Evolutionary conservation across 2,888 invertebrate genomes (phyloP), one percentile per base, ranked within the genome.

Genomic region (Ormyrus thymus): DNA sequence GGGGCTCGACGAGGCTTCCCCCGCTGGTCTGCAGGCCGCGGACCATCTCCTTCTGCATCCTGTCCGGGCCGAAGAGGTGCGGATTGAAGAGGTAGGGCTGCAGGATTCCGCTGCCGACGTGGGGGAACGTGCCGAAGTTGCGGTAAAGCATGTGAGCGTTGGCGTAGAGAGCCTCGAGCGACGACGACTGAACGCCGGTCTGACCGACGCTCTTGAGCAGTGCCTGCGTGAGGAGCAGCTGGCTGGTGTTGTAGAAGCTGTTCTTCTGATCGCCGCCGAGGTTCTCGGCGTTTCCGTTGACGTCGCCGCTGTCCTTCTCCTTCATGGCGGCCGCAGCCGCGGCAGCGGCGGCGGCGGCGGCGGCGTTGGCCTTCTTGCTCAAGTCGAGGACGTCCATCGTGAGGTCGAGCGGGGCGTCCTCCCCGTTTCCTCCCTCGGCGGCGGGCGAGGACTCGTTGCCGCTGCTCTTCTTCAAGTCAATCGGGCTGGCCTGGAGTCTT

Each of bases 341-440:
- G 9, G 76, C 13, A 53, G 84, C 83, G n/a, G 85, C 85, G 8
- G 80, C 66, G 0, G 78, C 29, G 51, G 83, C 84, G 7, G 83
- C 84, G 9, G 83, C 82, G 56, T 84, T 84, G 7, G 88, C 85
- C 90, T 96, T 96, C 87, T 95, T 95, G 87, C 96, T 96, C 81
- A 97, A 92, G 90, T 97, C 97, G 64, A 97, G 91, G 6, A 95
- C 96, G 88, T 95, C 95, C 90, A 94, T 95, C 75, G 94, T 94
- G 46, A 95, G 91, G 89, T 96, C 95, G 74, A 96, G 92, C 0
- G 95, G 93, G 45, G 92, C 89, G 80, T 90, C 90, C 15, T 89
- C 88, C 48, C 82, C 83, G 1, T 75, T 68, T 58, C 65, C 83
- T 9, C 59, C 76, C 6, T 83, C 81, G 1, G 13, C 64, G 1